Evolutionary conservation across 1,140 invertebrate genomes (phyloP), one percentile per base, ranked within the genome.

Genomic region (Streblospio benedicti): DNA sequence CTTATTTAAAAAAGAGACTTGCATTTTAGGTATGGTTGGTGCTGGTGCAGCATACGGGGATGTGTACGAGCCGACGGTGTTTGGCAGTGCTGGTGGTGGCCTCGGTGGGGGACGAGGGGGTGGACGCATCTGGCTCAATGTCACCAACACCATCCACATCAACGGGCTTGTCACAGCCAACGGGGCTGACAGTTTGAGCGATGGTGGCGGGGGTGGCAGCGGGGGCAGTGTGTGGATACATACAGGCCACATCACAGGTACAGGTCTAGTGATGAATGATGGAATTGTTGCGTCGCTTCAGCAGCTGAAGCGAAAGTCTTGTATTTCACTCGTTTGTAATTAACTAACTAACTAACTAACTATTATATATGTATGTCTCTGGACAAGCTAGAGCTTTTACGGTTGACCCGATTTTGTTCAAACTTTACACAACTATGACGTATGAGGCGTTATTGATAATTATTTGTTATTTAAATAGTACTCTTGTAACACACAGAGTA

Each of bases 151-250:
- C 3, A 53, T 71, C 31, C 60, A 62, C 4, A 65, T 71, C 14
- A 67, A 71, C 55, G 70, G 70, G 1, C 20, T 52, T 4, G 38
- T 71, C 2, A 65, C 67, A 12, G 68, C 64, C 27, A 69, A 63
- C 58, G 70, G 63, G 16, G 61, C 57, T n/a, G 60, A 65, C 52
- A 68, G 68, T 9, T 27, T 32, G 12, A 62, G 41, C 23, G 30
- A 25, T 0, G 50, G 28, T 16, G 56, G 60, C 27, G 70, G 70
- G 9, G 70, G 70, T 6, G 70, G 68, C 1, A 71, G 70, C 53
- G 70, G 67, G 9, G 70, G 70, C 0, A 70, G 68, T 43, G 62
- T 71, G 12, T 70, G 68, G 68, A 54, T 71, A n/a, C 67, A 70
- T 47, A 60, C 56, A 31, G 31, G 68, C 54, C 64, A 59, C 12